phyloP scores from a whole-genome alignment of 2,113 vertebrate species.

The Barbus barbus region DNA sequence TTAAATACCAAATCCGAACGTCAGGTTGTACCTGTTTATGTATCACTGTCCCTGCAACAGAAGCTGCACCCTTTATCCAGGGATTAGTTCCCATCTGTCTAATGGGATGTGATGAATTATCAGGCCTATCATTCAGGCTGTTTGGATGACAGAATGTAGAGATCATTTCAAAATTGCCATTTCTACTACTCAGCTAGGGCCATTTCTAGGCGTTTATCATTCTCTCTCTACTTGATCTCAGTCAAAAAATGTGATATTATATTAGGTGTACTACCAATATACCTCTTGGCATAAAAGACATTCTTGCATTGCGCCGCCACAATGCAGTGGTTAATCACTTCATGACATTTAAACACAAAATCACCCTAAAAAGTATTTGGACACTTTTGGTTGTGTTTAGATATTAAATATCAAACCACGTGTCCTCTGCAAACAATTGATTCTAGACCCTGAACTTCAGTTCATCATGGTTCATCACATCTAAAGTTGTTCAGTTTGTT shows the following conservation, averaged over 20 bases:
- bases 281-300: background rate
- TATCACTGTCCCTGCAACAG: slow-evolving; percentile 68
- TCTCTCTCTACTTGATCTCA: background rate
- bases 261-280: background rate
- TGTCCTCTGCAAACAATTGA: background rate
- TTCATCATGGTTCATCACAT: background rate
- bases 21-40: slow-evolving; percentile 60
- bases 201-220: background rate
- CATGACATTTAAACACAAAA: background rate
- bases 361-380: background rate
- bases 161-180: background rate
- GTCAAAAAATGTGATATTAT: background rate
- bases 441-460: background rate
- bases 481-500: background rate
- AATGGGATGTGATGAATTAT: slow-evolving; percentile 10
- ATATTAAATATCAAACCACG: background rate
- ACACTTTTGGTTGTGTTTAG: background rate
- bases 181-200: background rate
- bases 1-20: slow-evolving; percentile 64
- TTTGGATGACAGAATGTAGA: background rate
- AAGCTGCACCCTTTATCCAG: slow-evolving; percentile 58
- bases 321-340: background rate
- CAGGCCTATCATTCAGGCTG: slow-evolving; percentile 1
- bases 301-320: background rate
- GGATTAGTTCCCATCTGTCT: background rate